phyloP scores from a whole-genome alignment of 2,888 invertebrate species.

The Acleris cristana region DNA sequence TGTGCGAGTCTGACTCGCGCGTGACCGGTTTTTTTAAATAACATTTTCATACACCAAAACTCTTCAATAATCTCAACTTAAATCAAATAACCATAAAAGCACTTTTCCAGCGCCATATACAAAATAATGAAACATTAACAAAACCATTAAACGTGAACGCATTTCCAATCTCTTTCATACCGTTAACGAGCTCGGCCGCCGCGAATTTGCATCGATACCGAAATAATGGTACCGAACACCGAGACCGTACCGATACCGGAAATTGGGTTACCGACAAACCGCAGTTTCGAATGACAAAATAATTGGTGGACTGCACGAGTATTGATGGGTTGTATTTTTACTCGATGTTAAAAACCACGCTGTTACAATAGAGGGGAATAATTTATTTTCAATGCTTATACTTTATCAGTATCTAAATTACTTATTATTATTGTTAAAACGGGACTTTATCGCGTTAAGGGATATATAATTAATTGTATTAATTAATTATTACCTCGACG shows the following conservation, averaged over 20 bases:
- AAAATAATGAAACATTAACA: not conserved
- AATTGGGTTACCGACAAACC: slow-evolving; percentile 41
- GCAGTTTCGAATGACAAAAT: slow-evolving; percentile 40
- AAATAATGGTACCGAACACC: slow-evolving; percentile 32
- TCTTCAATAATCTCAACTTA: slow-evolving; percentile 2
- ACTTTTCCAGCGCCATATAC: not conserved
- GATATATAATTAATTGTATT: no score
- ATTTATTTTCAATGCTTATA: not conserved
- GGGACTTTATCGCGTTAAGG: no score
- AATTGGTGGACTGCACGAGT: slow-evolving; percentile 36
- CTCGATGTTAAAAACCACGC: slow-evolving; percentile 12
- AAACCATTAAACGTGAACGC: not conserved
- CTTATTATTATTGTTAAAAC: no score
- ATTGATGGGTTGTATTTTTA: slow-evolving; percentile 18
- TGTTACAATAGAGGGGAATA: not conserved
- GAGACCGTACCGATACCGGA: slow-evolving; percentile 38
- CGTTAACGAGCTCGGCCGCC: slow-evolving; percentile 5
- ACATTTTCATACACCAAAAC: no score
- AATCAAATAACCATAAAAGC: not conserved
- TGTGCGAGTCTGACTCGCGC: no score
- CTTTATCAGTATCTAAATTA: not conserved
- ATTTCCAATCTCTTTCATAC: not conserved
- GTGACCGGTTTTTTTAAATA: no score
- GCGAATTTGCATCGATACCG: slow-evolving; percentile 38
- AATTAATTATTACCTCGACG: no score